Evolutionary conservation across 2,113 vertebrate genomes (phyloP).

Genomic region (Alligator sinensis): DNA sequence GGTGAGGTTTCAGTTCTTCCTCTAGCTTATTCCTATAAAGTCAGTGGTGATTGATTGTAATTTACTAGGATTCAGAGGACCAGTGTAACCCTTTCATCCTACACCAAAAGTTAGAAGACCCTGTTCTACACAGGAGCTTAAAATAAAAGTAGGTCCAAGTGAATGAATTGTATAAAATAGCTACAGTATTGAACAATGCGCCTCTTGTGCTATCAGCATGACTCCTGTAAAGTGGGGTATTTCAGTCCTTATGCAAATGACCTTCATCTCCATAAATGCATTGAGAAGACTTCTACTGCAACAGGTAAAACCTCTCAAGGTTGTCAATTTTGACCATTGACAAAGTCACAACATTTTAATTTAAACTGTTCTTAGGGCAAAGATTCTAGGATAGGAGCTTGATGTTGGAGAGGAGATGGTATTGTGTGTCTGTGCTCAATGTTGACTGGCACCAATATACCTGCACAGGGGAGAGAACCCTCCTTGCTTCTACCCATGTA

Average conservation of each 20-base stretch:
- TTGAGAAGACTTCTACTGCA: neutral
- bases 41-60: neutral
- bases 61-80: no score
- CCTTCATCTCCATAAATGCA: neutral
- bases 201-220: neutral
- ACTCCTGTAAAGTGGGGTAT: neutral
- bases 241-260: neutral
- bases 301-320: neutral
- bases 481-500: no score
- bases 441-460: no score
- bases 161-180: neutral
- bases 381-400: no score
- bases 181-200: neutral
- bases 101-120: neutral
- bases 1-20: neutral
- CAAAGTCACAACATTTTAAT: no score
- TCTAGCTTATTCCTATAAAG: neutral
- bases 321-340: no score
- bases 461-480: no score
- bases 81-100: neutral
- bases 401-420: no score
- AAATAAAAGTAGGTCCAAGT: neutral
- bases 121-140: neutral
- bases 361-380: no score
- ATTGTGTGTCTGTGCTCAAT: no score